phyloP scores from a whole-genome alignment of 2,888 invertebrate species.

The Eristalinus sepulchralis region DNA sequence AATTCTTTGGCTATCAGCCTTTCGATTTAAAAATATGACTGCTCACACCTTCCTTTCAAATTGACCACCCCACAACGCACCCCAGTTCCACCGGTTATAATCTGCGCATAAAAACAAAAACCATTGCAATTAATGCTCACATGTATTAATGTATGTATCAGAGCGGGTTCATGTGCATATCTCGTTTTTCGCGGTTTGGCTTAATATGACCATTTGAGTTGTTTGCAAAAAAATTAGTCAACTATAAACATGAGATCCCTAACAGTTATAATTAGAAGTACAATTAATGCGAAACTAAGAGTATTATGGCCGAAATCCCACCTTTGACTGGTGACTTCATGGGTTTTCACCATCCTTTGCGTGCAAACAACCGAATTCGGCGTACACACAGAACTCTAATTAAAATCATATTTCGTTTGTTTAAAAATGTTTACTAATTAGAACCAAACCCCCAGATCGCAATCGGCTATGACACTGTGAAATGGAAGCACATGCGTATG shows the following conservation, averaged over 20 bases:
- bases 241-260: neutral
- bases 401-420: conserved; percentile 6
- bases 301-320: neutral
- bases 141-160: too few species aligned
- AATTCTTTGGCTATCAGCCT: too few species aligned
- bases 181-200: too few species aligned
- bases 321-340: neutral
- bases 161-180: too few species aligned
- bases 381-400: neutral
- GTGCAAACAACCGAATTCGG: neutral
- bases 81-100: too few species aligned
- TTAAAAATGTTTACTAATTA: conserved; percentile 10
- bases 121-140: too few species aligned
- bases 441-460: neutral
- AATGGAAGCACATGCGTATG: neutral
- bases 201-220: too few species aligned
- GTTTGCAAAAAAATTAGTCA: neutral
- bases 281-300: neutral
- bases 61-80: too few species aligned
- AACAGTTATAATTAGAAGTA: neutral
- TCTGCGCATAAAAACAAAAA: too few species aligned
- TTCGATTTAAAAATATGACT: too few species aligned
- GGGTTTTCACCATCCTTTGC: neutral
- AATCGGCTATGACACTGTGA: neutral
- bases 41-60: too few species aligned